Percentiles rank a stretch among this genome's conserved stretches.
Conservation (phyloP, 2,113 vertebrate genomes). For the Apteryx owenii region DNA sequence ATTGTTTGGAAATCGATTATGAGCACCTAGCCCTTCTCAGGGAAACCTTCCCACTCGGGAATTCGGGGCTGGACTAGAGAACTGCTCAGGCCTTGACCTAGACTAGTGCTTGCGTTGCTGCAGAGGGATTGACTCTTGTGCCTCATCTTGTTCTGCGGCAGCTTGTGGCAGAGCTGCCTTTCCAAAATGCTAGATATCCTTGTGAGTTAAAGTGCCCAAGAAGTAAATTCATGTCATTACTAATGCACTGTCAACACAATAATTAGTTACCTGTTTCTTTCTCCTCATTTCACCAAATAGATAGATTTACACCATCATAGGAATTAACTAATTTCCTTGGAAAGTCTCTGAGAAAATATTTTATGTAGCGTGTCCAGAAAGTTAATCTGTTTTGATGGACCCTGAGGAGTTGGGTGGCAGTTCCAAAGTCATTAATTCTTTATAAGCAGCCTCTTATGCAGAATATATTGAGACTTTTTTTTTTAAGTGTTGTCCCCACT, state of each 20-base stretch:
- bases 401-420: constrained; percentile 4
- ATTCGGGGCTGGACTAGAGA: neutral
- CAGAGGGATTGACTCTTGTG: neutral
- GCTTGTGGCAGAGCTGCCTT: neutral
- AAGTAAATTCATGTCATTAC: neutral
- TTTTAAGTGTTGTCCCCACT: neutral
- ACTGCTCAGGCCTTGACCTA: neutral
- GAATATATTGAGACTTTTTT: neutral
- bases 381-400: constrained; percentile 22
- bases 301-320: neutral
- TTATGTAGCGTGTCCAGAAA: neutral
- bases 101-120: neutral
- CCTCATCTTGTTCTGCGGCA: neutral
- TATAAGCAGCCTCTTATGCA: constrained; percentile 16
- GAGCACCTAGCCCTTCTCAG: neutral
- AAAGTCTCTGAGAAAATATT: constrained; percentile 4
- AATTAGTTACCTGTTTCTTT: neutral
- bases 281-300: neutral
- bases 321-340: neutral
- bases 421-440: constrained; percentile 35
- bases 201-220: neutral
- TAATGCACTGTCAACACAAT: neutral
- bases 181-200: neutral
- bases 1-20: neutral
- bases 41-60: fast-evolving